Conservation (phyloP, 2,113 vertebrate species). For the Ceyx cyanopectus region DNA sequence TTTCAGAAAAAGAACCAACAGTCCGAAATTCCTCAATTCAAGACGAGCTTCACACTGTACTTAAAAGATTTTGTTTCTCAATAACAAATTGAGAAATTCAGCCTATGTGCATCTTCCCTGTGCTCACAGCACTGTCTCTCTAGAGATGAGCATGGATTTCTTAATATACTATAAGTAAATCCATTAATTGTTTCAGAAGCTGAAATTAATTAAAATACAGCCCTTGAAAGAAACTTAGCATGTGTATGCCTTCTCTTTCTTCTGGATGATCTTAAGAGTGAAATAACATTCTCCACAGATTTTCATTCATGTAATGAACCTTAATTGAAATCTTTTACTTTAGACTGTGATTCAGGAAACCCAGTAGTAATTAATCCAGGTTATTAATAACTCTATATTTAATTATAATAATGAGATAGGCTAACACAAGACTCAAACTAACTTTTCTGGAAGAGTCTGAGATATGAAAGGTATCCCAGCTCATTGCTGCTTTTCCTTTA, state of each 20-base stretch:
- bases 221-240: background rate
- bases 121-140: background rate
- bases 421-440: background rate
- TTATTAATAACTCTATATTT: conserved; percentile 26
- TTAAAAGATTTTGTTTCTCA: background rate
- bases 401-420: conserved; percentile 38
- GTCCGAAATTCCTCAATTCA: background rate
- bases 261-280: conserved; percentile 20
- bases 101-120: background rate
- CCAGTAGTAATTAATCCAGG: conserved; percentile 25
- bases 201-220: conserved; percentile 49
- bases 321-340: conserved; percentile 33
- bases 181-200: conserved; percentile 37
- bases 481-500: background rate
- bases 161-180: conserved; percentile 8
- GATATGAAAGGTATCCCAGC: background rate
- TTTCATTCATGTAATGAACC: conserved; percentile 7
- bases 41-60: background rate
- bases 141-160: background rate
- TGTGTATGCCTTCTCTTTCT: conserved; percentile 1
- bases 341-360: background rate
- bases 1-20: background rate
- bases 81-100: background rate
- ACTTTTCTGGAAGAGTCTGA: background rate
- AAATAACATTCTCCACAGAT: conserved; percentile 34